These are phyloP conservation scores for Paraplagusia blochii DNA, from an alignment of 2,113 vertebrate genomes.

Conservation along the genomic window DNA sequence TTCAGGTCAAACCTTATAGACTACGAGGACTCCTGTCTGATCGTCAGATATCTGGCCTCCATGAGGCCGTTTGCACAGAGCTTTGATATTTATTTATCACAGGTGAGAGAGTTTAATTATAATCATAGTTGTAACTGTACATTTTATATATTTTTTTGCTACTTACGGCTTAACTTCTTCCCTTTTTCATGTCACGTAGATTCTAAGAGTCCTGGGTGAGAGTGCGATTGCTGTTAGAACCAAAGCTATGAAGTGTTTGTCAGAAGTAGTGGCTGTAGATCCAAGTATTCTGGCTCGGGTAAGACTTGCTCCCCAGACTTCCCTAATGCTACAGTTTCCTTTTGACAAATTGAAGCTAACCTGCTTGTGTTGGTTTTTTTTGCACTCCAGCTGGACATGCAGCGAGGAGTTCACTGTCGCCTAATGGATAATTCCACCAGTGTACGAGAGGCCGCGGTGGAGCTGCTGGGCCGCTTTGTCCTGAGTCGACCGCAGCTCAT, in stretches of 20 bases:
- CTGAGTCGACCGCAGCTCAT: slow-evolving; percentile 95
- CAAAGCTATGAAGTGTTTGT: slow-evolving; percentile 99
- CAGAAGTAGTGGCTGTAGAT: slow-evolving; percentile 97
- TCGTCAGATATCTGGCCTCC: slow-evolving; percentile 98
- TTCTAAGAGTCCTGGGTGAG: slow-evolving; percentile 97
- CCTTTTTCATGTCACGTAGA: slow-evolving; percentile 70
- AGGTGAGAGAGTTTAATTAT: slow-evolving; percentile 76
- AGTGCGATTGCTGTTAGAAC: slow-evolving; percentile 98
- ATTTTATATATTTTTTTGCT: neutral
- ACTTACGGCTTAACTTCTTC: neutral
- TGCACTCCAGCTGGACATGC: slow-evolving; percentile 88
- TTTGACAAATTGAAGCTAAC: neutral
- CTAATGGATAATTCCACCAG: slow-evolving; percentile 98
- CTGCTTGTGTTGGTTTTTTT: neutral
- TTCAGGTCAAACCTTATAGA: slow-evolving; percentile 86
- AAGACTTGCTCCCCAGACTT: slow-evolving; percentile 38
- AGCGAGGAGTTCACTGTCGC: slow-evolving; percentile 94
- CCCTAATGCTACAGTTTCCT: neutral
- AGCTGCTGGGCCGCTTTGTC: slow-evolving; percentile 93
- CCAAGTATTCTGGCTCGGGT: slow-evolving; percentile 97
- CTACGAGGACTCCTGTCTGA: slow-evolving; percentile 92
- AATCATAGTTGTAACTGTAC: neutral
- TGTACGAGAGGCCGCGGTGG: slow-evolving; percentile 94
- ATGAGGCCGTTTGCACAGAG: slow-evolving; percentile 99
- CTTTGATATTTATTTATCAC: slow-evolving; percentile 99